Base-by-base conservation (phyloP, 2,888 invertebrate species). In the Philereme transversata region DNA sequence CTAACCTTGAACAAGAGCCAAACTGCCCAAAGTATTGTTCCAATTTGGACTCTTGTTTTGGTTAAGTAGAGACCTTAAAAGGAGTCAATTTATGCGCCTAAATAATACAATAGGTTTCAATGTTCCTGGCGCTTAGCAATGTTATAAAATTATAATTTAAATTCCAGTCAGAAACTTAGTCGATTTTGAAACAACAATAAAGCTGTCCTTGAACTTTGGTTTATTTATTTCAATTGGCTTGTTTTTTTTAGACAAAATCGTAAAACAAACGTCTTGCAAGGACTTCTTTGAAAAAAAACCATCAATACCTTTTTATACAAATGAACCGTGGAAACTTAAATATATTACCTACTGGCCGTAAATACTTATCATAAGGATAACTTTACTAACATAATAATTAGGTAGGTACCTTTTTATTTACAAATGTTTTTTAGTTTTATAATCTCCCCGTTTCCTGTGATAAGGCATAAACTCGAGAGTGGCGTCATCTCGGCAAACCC, bases 401-500 rank as follows among this genome's bases (percentile, higher is more conserved):
- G 5, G 38, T 38, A 3, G 1, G 1, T 38, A 38, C 3, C 38
- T 7, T 38, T 38, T 38, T 38, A 5, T 7, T 38, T 38, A 6
- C 0, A 38, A 3, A 38, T 38, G 8, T 1, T 8, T 38, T 7
- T 49, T 36, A 49, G 9, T 4, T 50, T 9, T 40, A 22, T n/a
- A 61, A 66, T 65, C 22, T 22, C 22, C 56, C 57, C 55, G 63
- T 65, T 70, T 72, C 65, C 71, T 70, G 72, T 65, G 64, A 61
- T 58, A 65, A 55, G 55, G 56, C 54, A 22, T 56, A 35, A 50
- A 38, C 36, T 22, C 57, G 48, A 22, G 62, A n/a, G 45, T 68
- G 67, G 64, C 72, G 70, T 72, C 71, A 71, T 65, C 64, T 57
- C 41, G 45, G 47, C 54, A 71, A 69, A 72, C 69, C 44, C 60